Evolutionary conservation across 2,113 vertebrate species (phyloP).

Genomic region (Cyanoramphus novaezelandiae): DNA sequence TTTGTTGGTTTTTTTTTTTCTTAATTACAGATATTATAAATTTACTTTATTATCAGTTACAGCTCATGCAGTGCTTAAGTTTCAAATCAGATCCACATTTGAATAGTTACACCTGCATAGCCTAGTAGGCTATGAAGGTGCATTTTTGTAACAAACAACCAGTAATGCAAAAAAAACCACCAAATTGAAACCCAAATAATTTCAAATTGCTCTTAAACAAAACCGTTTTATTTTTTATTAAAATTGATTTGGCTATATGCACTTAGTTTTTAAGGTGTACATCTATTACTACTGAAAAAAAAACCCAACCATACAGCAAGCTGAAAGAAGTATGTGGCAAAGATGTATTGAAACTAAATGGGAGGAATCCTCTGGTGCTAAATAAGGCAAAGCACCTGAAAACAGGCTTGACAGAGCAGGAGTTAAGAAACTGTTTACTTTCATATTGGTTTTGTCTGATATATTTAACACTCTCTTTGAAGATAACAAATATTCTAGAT

Average conservation of each 20-base stretch:
- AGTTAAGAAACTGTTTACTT: not conserved
- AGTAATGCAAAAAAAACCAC: not conserved
- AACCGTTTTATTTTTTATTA: not conserved
- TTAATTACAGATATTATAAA: not conserved
- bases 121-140: not conserved
- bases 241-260: not conserved
- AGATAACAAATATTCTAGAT: not conserved
- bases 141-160: not conserved
- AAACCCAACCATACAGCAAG: not conserved
- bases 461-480: not conserved
- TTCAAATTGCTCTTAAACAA: not conserved
- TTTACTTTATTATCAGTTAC: not conserved
- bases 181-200: not conserved
- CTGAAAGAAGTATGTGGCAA: not conserved
- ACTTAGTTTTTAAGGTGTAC: not conserved
- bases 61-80: not conserved
- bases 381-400: not conserved
- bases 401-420: not conserved
- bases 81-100: not conserved
- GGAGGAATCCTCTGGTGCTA: not conserved
- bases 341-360: not conserved
- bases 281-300: not conserved
- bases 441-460: not conserved
- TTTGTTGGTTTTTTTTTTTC: no score
- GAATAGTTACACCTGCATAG: not conserved